Percentiles rank a stretch among this genome's conserved stretches.
Conservation (phyloP, 2,888 invertebrate genomes). For the Tetragonula carbonaria region DNA sequence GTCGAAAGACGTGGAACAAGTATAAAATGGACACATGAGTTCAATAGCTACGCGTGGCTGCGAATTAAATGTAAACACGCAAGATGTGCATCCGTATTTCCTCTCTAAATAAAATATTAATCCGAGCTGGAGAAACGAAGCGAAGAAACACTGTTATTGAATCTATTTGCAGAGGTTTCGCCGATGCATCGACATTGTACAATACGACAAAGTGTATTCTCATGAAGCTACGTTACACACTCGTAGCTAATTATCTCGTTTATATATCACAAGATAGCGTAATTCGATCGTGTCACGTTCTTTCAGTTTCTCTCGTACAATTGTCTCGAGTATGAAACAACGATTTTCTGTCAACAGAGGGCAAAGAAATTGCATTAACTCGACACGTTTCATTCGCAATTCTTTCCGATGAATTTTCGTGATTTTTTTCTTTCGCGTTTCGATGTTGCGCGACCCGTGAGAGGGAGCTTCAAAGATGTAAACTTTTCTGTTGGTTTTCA, state of each 20-base stretch:
- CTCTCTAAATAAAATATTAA: neutral
- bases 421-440: no score
- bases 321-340: no score
- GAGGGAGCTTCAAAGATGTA: no score
- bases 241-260: neutral
- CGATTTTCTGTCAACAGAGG: no score
- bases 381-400: no score
- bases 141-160: neutral
- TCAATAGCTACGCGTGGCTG: neutral
- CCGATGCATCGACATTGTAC: neutral
- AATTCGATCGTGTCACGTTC: neutral
- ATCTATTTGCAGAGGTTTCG: neutral
- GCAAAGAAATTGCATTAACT: no score
- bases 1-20: conserved; percentile 7
- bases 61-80: conserved; percentile 20
- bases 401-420: no score
- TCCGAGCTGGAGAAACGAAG: neutral
- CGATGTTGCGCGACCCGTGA: no score
- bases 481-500: no score
- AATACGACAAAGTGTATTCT: neutral
- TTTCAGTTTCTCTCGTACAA: no score
- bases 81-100: neutral
- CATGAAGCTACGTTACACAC: neutral
- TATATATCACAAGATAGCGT: neutral
- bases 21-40: neutral